These are phyloP conservation scores for Bombyx mandarina DNA, from an alignment of 1,140 invertebrate genomes.

Conservation along the genomic window DNA sequence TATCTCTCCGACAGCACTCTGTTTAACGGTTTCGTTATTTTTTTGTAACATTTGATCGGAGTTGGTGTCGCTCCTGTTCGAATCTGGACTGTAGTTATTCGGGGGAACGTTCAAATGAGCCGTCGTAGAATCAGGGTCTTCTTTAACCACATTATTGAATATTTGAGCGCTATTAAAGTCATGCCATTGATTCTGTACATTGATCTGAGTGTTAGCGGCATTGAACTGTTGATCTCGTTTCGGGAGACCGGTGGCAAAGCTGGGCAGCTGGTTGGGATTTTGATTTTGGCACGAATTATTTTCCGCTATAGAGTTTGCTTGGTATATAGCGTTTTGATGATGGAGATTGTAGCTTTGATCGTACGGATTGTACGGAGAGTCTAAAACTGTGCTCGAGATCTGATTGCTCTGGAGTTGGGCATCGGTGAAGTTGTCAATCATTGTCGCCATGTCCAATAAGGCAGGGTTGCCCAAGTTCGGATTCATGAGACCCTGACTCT, in stretches of 20 bases:
- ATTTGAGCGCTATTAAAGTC: constrained; percentile 64
- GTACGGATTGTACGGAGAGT: constrained; percentile 76
- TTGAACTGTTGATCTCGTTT: constrained; percentile 47
- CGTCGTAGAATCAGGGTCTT: constrained; percentile 79
- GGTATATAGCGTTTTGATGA: constrained; percentile 61
- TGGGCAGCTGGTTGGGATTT: constrained; percentile 48
- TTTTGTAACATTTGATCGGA: constrained; percentile 39
- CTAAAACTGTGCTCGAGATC: constrained; percentile 84
- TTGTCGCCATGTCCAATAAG: constrained; percentile 78
- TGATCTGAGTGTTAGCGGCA: constrained; percentile 23
- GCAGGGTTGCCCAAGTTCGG: constrained; percentile 71
- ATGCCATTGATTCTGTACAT: constrained; percentile 68
- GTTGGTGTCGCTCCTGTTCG: constrained; percentile 54
- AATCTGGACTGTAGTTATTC: constrained; percentile 68
- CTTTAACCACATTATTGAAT: constrained; percentile 70
- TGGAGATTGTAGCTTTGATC: constrained; percentile 66
- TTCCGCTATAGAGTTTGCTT: constrained; percentile 46
- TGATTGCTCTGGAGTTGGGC: constrained; percentile 85
- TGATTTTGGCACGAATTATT: constrained; percentile 42
- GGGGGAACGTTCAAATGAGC: constrained; percentile 61
- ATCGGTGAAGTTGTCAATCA: constrained; percentile 82
- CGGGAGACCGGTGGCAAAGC: constrained; percentile 52
- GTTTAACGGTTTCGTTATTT: constrained; percentile 44
- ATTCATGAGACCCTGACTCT: constrained; percentile 53
- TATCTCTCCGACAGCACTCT: constrained; percentile 35